Evolutionary conservation across 2,113 vertebrate species (phyloP), one percentile per base, ranked within the genome.

Genomic region (Ceyx margarethae): DNA sequence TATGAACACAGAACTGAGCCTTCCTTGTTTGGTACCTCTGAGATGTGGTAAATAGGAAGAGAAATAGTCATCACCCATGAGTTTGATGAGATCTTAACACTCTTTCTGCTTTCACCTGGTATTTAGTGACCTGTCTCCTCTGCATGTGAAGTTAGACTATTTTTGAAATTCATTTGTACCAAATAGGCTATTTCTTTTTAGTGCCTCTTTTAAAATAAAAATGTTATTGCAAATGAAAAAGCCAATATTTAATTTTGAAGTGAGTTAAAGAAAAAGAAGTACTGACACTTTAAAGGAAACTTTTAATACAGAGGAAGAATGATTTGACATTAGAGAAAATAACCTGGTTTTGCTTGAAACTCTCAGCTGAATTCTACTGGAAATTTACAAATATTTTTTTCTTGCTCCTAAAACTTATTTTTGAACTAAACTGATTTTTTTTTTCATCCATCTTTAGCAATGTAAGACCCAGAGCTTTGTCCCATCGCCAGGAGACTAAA

Each of bases 371-470:
- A 75, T 91, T 91, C 28, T 50, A 18, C 31, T 64, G 53, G 42
- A 71, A 51, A 33, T 8, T 31, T 81, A 31, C 40, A 87, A 81
- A 82, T 85, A 71, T 67, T 91, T 91, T 74, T 54, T 78, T 6
- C 53, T 79, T 53, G 19, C 42, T 80, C 42, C 29, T 29, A 9
- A 53, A 90, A 45, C 42, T 73, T 2, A 37, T 64, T 73, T 76
- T 65, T 61, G 54, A 83, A 73, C 13, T 15, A 69, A 80, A 77
- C 5, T 23, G 57, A 53, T 35, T 11, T 5, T 37, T 77, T 77
- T 77, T 57, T 50, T 77, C 31, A 9, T 45, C 33, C 17, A 9
- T 51, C 26, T 68, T 54, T 65, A 73, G 40, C 53, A 65, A 19
- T 35, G 6, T 16, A 76, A 84, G 57, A 78, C 57, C 58, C 37